phyloP scores from a whole-genome alignment of 1,140 invertebrate genomes.

The Drosophila setifemur region DNA sequence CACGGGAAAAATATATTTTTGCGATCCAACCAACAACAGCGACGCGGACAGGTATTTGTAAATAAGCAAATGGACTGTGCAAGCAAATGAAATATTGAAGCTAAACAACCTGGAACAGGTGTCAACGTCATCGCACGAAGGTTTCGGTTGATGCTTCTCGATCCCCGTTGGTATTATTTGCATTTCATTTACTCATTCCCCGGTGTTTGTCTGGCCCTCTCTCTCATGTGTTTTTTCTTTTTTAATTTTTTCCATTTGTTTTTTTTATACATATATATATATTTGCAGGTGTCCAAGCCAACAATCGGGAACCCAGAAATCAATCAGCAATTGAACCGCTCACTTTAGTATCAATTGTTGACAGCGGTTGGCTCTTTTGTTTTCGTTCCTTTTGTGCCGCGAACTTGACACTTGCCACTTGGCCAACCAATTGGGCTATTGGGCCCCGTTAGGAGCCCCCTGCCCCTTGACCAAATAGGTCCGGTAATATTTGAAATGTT shows the following conservation, averaged over 20 bases:
- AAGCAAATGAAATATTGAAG: slow-evolving; percentile 76
- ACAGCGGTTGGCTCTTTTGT: slow-evolving; percentile 32
- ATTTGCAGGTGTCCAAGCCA: slow-evolving; percentile 39
- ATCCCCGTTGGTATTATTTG: slow-evolving; percentile 24
- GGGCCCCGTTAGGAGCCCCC: neutral
- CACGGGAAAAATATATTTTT: slow-evolving; percentile 11
- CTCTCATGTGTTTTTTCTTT: slow-evolving; percentile 9
- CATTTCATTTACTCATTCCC: slow-evolving; percentile 30
- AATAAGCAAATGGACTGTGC: slow-evolving; percentile 70
- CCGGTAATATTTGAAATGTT: slow-evolving; percentile 18
- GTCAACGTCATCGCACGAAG: slow-evolving; percentile 44
- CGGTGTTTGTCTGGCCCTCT: slow-evolving; percentile 6
- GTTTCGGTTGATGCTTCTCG: slow-evolving; percentile 47
- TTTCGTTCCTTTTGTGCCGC: slow-evolving; percentile 37
- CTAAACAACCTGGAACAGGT: slow-evolving; percentile 72
- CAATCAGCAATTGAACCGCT: slow-evolving; percentile 59
- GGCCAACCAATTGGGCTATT: slow-evolving; percentile 7
- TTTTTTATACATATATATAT: too few relatives aligned
- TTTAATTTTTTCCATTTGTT: neutral
- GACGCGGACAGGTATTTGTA: slow-evolving; percentile 18
- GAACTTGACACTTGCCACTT: slow-evolving; percentile 67
- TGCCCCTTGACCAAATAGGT: slow-evolving; percentile 22
- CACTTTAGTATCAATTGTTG: slow-evolving; percentile 63
- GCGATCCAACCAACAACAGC: slow-evolving; percentile 19
- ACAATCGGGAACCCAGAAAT: slow-evolving; percentile 58